phyloP scores from a whole-genome alignment of 1,140 invertebrate genomes.

The Drosophila paulistorum region DNA sequence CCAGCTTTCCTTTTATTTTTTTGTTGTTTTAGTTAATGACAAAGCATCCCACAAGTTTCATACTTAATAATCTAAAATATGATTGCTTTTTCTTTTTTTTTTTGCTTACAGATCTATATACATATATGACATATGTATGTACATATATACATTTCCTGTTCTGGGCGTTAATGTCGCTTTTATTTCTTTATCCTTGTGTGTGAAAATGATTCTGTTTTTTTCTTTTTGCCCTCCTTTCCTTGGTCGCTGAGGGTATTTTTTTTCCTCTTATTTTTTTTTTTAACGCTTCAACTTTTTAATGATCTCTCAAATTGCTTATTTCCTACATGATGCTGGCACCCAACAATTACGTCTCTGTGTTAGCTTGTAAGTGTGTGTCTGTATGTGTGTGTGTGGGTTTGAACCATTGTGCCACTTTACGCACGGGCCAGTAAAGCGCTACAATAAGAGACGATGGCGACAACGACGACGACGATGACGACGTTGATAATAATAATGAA shows the following conservation, averaged over 20 bases:
- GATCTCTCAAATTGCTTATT: slow-evolving; percentile 82
- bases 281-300: slow-evolving; percentile 78
- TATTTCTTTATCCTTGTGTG: slow-evolving; percentile 60
- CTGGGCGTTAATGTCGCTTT: slow-evolving; percentile 71
- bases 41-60: no score
- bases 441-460: slow-evolving; percentile 34
- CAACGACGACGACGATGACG: slow-evolving; percentile 10
- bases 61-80: no score
- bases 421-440: slow-evolving; percentile 41
- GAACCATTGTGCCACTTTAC: slow-evolving; percentile 38
- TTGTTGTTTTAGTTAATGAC: no score
- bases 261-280: slow-evolving; percentile 34
- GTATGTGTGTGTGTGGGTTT: slow-evolving; percentile 25
- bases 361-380: slow-evolving; percentile 35
- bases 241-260: background rate
- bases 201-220: slow-evolving; percentile 16
- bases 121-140: no score
- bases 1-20: no score
- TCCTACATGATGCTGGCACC: slow-evolving; percentile 72
- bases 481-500: slow-evolving; percentile 20
- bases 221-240: slow-evolving; percentile 34
- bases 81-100: no score
- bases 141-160: slow-evolving; percentile 56
- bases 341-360: slow-evolving; percentile 64
- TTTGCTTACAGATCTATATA: background rate